Evolutionary conservation across 2,888 invertebrate species (phyloP).

Genomic region (Geophilus truncorum): DNA sequence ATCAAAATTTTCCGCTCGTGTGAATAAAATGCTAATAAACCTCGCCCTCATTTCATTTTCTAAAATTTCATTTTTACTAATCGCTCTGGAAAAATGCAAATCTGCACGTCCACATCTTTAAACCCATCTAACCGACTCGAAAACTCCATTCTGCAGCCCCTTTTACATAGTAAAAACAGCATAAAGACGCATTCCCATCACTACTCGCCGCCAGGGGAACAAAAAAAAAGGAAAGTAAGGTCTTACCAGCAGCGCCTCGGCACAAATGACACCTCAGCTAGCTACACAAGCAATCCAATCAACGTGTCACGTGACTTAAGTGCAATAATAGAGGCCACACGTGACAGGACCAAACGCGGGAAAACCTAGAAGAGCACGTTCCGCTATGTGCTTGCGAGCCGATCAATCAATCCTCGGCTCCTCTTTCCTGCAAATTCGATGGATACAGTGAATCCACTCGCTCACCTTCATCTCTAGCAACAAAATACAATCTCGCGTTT

Average conservation of each 20-base stretch:
- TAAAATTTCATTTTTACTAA: no score
- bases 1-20: no score
- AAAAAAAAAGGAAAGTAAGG: neutral
- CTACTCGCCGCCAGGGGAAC: neutral
- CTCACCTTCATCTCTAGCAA: neutral
- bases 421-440: neutral
- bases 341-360: conserved; percentile 14
- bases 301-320: conserved; percentile 17
- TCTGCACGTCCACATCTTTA: no score
- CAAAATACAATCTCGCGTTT: neutral
- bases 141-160: neutral
- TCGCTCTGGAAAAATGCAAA: no score
- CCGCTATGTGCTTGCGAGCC: conserved; percentile 12
- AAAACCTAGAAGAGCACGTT: neutral
- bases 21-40: no score
- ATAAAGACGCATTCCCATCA: neutral
- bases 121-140: neutral
- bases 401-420: neutral
- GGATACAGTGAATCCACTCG: neutral
- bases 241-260: conserved; percentile 8
- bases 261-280: conserved; percentile 21
- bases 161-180: neutral
- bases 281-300: conserved; percentile 25
- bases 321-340: conserved; percentile 17
- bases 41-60: no score